Base-by-base conservation (phyloP, 2,113 vertebrate species). In the Larimichthys polyactis region DNA sequence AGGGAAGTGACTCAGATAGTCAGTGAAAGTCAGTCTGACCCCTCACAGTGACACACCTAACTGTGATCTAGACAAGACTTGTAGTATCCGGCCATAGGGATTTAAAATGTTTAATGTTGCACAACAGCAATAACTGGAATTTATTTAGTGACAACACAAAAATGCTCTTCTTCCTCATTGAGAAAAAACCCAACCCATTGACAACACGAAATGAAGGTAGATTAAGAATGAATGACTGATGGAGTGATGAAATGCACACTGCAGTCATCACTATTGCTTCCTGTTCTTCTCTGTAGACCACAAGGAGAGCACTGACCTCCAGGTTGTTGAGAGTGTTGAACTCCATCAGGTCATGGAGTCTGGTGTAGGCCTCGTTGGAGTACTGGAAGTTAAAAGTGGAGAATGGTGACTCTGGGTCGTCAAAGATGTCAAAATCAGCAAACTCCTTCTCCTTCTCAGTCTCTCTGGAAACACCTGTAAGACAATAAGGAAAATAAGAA, bases 311-410 rank as follows among this genome's bases (percentile, higher is more conserved):
- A 94, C 97, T 76, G 85, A 99, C 98, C 48, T 98, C 96, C 16
- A 99, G 96, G 90, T 99, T 99, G 92, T 99, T 99, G 67, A 99
- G 95, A 0, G 98, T 99, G 87, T 99, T 99, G 94, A 99, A 99
- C 81, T 99, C 95, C 98, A 99, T 99, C 3, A 99, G 95, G 81
- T 99, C 96, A 3, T 99, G 98, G 5, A 99, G 95, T 75, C 96
- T 96, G 71, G 93, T 96, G 88, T 96, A 99, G 8, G 97, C 97
- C 79, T 97, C 94, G 36, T 98, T 98, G 78, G 97, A 85, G 91
- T 99, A 99, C 29, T 98, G 97, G 88, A 99, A 99, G 92, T 99
- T 99, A 90, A 99, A 99, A 0, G 98, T 99, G 20, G 98, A 99
- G 90, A 96, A 99, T 0, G 97, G 98, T 4, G 97, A 94, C 85